Base-by-base conservation (phyloP, 2,888 invertebrate genomes). In the Phortica okadai region DNA sequence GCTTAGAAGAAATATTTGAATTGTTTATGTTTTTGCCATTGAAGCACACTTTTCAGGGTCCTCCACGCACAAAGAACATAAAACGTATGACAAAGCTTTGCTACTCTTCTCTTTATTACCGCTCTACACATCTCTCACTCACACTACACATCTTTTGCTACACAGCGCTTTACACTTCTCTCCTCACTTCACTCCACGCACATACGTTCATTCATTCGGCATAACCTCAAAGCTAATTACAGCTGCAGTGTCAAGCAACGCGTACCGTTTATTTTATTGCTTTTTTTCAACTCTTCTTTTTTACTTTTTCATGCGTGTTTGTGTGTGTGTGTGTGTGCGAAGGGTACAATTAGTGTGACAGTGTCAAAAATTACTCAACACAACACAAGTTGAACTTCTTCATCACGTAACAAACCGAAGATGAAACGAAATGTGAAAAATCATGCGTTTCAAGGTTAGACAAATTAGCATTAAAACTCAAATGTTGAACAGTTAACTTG, bases 351-450 rank as follows among this genome's bases (percentile, higher is more conserved):
- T 89, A 89, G 90, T 86, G 82, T 74, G 74, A 70, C 78, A 78
- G 87, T 89, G 89, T 83, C 80, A 89, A 89, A 89, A 86, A 86
- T 83, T 81, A 84, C 81, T 82, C 79, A 85, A 84, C 81, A 78
- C 79, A 25, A 25, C 59, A 41, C 14, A 41, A 2, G 11, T 66
- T 66, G 66, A 41, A n/a, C 25, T 62, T 62, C 62, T 42, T 66
- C 14, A 41, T 11, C 33, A 66, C 25, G 42, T 41, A 69, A n/a
- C n/a, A n/a, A n/a, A 45, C n/a, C 45, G 45, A 16, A 69, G 50
- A 33, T 8, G 50, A 50, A 62, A 75, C 70, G 72, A 64, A 77
- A 73, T 73, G 75, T 66, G 44, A 77, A 78, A 78, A 82, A 59
- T 8, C 25, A 66, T 70, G 50, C 25, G 45, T 79, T 81, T 87